Conservation (phyloP, 2,797 vertebrate genomes). For the Myotis myotis region DNA sequence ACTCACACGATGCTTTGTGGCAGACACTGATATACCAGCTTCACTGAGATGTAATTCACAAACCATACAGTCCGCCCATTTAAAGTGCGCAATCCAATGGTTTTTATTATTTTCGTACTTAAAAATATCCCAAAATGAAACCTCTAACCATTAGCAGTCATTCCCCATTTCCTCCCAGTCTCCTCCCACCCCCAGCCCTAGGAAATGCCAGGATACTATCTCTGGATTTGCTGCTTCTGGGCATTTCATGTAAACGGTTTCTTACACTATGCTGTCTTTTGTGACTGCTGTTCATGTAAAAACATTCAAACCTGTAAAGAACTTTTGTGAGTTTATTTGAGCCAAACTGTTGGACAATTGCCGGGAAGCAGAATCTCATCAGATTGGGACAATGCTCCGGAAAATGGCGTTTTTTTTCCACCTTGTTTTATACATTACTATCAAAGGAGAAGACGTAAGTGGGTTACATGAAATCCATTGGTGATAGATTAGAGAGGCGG, state of each 20-base stretch:
- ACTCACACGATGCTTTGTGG: not conserved
- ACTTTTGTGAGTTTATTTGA: too few relatives aligned
- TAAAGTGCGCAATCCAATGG: not conserved
- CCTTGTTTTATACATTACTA: too few relatives aligned
- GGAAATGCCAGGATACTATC: not conserved
- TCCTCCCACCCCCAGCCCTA: not conserved
- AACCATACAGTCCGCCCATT: not conserved
- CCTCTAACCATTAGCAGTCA: not conserved
- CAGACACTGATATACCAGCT: not conserved
- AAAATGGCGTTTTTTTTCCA: too few relatives aligned
- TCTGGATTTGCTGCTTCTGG: not conserved
- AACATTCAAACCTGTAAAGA: too few relatives aligned
- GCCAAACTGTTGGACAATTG: too few relatives aligned
- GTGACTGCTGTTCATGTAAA: not conserved
- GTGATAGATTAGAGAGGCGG: too few relatives aligned
- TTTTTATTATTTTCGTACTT: not conserved
- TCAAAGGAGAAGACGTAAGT: too few relatives aligned
- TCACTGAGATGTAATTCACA: not conserved
- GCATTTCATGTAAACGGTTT: not conserved
- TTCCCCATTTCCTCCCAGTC: not conserved
- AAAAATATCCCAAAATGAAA: not conserved
- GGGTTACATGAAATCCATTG: too few relatives aligned
- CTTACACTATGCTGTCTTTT: not conserved
- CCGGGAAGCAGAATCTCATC: too few relatives aligned
- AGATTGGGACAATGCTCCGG: too few relatives aligned